A percentile compares a stretch with the other conserved stretches of the same genome.
Evolutionary conservation across 2,888 invertebrate species (phyloP).

Genomic region (Aspidiotus rigidus): DNA sequence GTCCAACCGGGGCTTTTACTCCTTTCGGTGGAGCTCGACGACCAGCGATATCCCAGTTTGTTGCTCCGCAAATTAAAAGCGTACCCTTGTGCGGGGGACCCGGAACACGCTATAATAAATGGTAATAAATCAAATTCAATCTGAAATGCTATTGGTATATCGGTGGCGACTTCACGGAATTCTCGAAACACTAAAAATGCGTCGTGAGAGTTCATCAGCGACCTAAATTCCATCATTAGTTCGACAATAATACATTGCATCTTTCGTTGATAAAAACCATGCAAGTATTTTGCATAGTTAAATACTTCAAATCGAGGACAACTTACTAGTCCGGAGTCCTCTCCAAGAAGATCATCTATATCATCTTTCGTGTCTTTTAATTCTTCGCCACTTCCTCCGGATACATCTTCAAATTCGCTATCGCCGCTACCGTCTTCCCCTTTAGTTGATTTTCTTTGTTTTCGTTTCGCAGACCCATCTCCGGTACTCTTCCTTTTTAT

Average conservation of each 20-base stretch:
- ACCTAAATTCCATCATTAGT: background rate
- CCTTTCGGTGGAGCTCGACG: constrained; percentile 67
- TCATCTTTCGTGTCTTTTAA: constrained; percentile 19
- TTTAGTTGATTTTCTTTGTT: constrained; percentile 25
- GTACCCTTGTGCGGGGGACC: constrained; percentile 51
- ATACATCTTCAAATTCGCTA: constrained; percentile 26
- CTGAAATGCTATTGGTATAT: background rate
- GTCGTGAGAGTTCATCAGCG: background rate
- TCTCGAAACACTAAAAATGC: background rate
- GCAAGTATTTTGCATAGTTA: no score
- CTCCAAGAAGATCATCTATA: constrained; percentile 20
- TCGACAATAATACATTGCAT: background rate
- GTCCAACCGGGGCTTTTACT: constrained; percentile 46
- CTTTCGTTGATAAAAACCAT: no score
- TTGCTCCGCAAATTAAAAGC: constrained; percentile 71
- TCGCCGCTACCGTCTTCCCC: constrained; percentile 21
- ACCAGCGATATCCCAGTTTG: constrained; percentile 84
- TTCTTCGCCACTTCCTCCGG: constrained; percentile 14
- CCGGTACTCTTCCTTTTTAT: constrained; percentile 22
- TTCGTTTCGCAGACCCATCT: constrained; percentile 5
- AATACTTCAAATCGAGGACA: no score
- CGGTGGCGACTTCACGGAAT: background rate
- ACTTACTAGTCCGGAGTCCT: constrained; percentile 24
- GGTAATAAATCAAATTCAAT: constrained; percentile 9
- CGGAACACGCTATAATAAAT: constrained; percentile 38